phyloP scores from a whole-genome alignment of 1,140 invertebrate genomes.

The Metaphire vulgaris region DNA sequence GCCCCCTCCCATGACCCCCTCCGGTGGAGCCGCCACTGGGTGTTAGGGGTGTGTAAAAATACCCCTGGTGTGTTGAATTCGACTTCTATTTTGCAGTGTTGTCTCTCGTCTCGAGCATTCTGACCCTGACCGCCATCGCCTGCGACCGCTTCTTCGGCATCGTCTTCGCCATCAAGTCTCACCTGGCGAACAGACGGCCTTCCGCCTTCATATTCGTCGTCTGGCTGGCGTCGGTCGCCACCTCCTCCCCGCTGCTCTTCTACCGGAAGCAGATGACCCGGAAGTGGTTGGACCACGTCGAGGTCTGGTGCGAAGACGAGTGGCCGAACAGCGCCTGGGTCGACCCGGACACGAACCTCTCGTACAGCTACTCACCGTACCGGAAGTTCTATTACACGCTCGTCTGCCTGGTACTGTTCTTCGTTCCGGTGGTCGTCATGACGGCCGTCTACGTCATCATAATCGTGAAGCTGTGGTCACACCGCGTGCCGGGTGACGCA shows the following conservation, averaged over 20 bases:
- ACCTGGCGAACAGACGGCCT: conserved; percentile 45
- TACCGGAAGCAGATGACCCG: conserved; percentile 16
- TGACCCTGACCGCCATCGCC: conserved; percentile 55
- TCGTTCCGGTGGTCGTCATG: conserved; percentile 46
- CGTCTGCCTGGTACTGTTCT: conserved; percentile 53
- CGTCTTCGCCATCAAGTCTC: conserved; percentile 51
- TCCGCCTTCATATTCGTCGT: conserved; percentile 50
- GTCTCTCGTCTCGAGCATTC: conserved; percentile 53
- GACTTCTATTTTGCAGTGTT: conserved; percentile 42
- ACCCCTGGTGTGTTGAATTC: too few relatives aligned
- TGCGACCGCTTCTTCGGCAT: conserved; percentile 54
- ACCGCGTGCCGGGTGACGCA: conserved; percentile 10
- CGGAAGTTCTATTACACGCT: conserved; percentile 51
- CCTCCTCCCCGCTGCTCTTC: background rate
- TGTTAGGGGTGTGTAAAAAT: too few relatives aligned
- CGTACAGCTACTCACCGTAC: background rate
- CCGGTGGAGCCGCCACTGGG: too few relatives aligned
- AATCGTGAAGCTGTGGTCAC: conserved; percentile 35
- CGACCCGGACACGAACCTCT: background rate
- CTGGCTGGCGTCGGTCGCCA: conserved; percentile 48
- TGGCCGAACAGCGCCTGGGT: conserved; percentile 35
- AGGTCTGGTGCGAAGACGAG: conserved; percentile 47
- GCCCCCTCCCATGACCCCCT: too few relatives aligned
- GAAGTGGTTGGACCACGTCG: conserved; percentile 44
- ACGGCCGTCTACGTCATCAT: conserved; percentile 42